Base-by-base conservation (phyloP, 2,113 vertebrate species). In the Rhinopomastus cyanomelas region DNA sequence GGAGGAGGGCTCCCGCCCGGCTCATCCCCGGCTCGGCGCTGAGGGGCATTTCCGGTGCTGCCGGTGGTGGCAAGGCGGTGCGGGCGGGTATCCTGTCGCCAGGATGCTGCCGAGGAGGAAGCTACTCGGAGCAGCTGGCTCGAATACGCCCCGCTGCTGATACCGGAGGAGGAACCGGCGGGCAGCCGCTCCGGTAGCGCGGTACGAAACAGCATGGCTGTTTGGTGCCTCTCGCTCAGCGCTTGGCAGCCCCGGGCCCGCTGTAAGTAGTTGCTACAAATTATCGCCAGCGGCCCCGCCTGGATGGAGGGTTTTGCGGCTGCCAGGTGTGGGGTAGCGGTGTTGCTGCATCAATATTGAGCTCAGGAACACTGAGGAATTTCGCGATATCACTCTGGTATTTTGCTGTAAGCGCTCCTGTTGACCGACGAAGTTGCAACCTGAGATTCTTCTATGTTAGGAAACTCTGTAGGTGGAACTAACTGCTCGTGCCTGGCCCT, bases 91-190 rank as follows among this genome's bases (percentile, higher is more conserved):
- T 11, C 39, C 67, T 46, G 71, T 37, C 23, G 20, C 44, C 65
- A 22, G 72, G 85, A 89, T 93, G 82, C 91, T 92, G 82, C 89
- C 72, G 52, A 85, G 64, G 64, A 83, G 94, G 93, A 94, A 93
- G 77, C 72, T 18, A 21, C 81, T 77, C n/a, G 12, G 25, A 68
- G 84, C 56, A 15, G 42, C 53, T 60, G 76, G 74, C 55, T 15
- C 39, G 39, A 92, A 69, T 78, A 80, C 48, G 5, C 85, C 85
- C 92, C 81, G 84, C 83, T 53, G 92, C 71, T 79, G 89, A 66
- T 67, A 36, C 8, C 22, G 3, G 66, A 52, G 61, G 46, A 59
- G 32, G 25, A 15, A 57, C 67, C 46, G 52, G 37, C 8, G 3
- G n/a, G 46, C 76, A 14, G 78, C 53, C 67, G 4, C 56, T 66